Evolutionary conservation across 2,888 invertebrate species (phyloP).

Genomic region (Epinotia bilunana): DNA sequence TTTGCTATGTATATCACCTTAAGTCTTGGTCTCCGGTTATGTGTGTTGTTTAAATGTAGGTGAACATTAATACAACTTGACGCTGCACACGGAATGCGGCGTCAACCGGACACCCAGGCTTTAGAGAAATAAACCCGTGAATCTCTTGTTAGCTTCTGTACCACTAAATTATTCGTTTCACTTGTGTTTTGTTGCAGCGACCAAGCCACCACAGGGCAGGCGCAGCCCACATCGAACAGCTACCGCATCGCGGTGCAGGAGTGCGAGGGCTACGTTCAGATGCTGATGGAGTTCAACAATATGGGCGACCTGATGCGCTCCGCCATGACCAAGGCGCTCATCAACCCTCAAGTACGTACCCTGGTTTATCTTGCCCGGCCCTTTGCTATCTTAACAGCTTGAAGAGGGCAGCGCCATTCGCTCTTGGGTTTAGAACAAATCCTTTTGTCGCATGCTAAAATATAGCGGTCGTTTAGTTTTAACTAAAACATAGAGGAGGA

Average conservation of each 20-base stretch:
- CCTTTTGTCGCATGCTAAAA: no score
- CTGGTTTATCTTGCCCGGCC: no score
- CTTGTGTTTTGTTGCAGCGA: conserved; percentile 16
- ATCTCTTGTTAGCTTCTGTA: background rate
- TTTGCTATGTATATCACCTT: no score
- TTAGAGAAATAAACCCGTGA: background rate
- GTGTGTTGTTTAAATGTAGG: no score
- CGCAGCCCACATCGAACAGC: conserved; percentile 82
- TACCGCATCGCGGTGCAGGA: conserved; percentile 90
- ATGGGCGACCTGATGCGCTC: conserved; percentile 98
- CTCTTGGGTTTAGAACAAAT: no score
- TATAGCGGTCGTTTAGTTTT: no score
- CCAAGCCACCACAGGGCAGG: conserved; percentile 16
- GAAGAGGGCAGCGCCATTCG: no score
- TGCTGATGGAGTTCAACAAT: conserved; percentile 96
- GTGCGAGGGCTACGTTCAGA: conserved; percentile 94
- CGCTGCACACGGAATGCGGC: no score
- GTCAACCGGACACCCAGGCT: no score
- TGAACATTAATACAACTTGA: no score
- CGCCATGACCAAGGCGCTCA: conserved; percentile 96
- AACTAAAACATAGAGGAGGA: no score
- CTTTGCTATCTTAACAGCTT: background rate
- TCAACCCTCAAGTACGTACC: conserved; percentile 89
- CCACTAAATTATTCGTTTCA: background rate
- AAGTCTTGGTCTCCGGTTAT: no score